phyloP scores from a whole-genome alignment of 2,888 invertebrate species.

The Anarsia innoxiella region DNA sequence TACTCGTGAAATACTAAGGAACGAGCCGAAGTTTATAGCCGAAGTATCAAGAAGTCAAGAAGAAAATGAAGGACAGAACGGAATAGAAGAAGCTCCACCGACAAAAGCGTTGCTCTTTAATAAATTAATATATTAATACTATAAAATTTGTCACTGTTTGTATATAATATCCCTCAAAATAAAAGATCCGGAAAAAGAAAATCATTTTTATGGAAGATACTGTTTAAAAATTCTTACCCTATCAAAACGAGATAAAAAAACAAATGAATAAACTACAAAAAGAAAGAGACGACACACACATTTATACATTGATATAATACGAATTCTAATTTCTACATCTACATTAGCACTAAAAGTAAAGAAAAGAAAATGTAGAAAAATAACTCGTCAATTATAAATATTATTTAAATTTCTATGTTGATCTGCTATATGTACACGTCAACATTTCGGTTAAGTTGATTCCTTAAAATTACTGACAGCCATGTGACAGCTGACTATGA shows the following conservation, averaged over 20 bases:
- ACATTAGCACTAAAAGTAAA: constrained; percentile 44
- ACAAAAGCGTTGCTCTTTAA: too few relatives aligned
- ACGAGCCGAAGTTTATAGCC: too few relatives aligned
- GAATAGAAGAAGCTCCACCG: too few relatives aligned
- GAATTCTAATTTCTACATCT: constrained; percentile 33
- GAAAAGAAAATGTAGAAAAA: constrained; percentile 72
- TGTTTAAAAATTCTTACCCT: too few relatives aligned
- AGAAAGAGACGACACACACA: constrained; percentile 2
- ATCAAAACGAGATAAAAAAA: neutral
- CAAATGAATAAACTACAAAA: neutral
- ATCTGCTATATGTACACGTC: constrained; percentile 72
- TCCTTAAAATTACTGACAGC: constrained; percentile 74
- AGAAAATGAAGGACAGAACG: too few relatives aligned
- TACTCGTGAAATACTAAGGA: too few relatives aligned
- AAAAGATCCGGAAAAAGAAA: too few relatives aligned
- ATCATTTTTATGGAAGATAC: too few relatives aligned
- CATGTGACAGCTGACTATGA: constrained; percentile 76
- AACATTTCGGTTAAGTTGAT: constrained; percentile 68
- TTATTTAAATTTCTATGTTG: constrained; percentile 70
- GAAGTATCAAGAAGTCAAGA: too few relatives aligned
- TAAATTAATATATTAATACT: too few relatives aligned
- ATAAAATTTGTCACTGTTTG: too few relatives aligned
- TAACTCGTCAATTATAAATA: constrained; percentile 69
- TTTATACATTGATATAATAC: constrained; percentile 16
- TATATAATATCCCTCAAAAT: too few relatives aligned